Percentiles rank a stretch among this genome's conserved stretches.
phyloP scores from a whole-genome alignment of 2,113 vertebrate genomes.

The Gracilinanus agilis region DNA sequence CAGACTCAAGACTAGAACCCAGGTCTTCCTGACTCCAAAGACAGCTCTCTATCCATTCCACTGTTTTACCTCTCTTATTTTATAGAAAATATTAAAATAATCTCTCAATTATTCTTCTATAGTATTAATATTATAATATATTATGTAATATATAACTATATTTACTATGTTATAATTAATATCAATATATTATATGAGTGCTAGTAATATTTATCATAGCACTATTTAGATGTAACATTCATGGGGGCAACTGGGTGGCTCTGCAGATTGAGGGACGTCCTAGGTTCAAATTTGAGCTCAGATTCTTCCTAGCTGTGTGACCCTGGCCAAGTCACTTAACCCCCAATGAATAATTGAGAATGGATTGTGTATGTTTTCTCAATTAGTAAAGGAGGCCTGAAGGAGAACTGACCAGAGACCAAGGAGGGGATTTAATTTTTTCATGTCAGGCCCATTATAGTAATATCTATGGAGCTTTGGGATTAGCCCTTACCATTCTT shows the following conservation, averaged over 20 bases:
- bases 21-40: background rate
- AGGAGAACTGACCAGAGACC: conserved; percentile 46
- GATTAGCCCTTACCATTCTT: too few relatives aligned
- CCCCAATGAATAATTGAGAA: conserved; percentile 11
- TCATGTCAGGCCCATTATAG: background rate
- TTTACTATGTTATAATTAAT: too few relatives aligned
- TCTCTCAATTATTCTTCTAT: background rate
- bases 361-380: conserved; percentile 19
- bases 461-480: too few relatives aligned
- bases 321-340: too few relatives aligned
- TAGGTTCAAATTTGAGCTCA: too few relatives aligned
- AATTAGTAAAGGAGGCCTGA: conserved; percentile 28
- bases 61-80: background rate
- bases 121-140: too few relatives aligned
- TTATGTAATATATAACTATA: too few relatives aligned
- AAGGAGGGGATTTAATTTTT: conserved; percentile 52
- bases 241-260: too few relatives aligned
- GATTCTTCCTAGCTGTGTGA: too few relatives aligned
- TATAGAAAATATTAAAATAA: background rate
- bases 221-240: background rate
- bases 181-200: background rate
- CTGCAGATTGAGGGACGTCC: too few relatives aligned
- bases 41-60: background rate
- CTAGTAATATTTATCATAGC: background rate
- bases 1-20: background rate